Percentiles rank a stretch among this genome's conserved stretches.
These are phyloP conservation scores for Nothocercus julius DNA, from an alignment of 2,113 vertebrate species.

Conservation along the genomic window DNA sequence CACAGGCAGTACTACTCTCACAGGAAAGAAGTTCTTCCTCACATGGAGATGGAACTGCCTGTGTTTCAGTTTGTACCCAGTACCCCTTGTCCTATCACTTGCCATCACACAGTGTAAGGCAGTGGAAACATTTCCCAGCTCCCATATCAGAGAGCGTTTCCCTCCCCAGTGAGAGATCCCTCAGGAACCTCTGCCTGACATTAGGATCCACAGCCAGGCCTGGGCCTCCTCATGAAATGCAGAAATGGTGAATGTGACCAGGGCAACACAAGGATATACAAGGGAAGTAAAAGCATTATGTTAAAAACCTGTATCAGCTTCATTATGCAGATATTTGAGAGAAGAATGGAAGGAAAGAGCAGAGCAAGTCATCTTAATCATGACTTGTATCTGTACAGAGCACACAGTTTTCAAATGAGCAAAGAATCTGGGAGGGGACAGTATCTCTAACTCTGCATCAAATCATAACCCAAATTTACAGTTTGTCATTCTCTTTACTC, in stretches of 20 bases:
- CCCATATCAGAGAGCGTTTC: not conserved
- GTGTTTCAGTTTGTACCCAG: no score
- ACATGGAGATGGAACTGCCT: no score
- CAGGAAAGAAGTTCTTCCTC: no score
- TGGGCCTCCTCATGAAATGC: not conserved
- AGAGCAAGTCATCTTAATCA: not conserved
- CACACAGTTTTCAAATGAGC: not conserved
- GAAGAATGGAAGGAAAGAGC: not conserved
- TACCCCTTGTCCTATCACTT: no score
- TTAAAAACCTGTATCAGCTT: not conserved
- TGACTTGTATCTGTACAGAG: not conserved
- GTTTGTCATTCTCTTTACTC: not conserved
- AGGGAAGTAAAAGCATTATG: not conserved
- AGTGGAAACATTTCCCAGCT: not conserved
- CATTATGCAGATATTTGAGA: not conserved
- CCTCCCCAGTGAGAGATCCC: not conserved
- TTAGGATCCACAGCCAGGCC: not conserved
- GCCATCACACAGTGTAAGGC: not conserved
- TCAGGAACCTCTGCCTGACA: not conserved
- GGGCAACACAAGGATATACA: not conserved
- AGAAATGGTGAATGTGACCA: not conserved
- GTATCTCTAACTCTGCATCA: not conserved
- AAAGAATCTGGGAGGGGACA: not conserved
- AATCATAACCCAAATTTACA: not conserved
- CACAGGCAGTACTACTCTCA: no score